Conservation (phyloP, 1,140 invertebrate genomes). For the Neodiprion fabricii region DNA sequence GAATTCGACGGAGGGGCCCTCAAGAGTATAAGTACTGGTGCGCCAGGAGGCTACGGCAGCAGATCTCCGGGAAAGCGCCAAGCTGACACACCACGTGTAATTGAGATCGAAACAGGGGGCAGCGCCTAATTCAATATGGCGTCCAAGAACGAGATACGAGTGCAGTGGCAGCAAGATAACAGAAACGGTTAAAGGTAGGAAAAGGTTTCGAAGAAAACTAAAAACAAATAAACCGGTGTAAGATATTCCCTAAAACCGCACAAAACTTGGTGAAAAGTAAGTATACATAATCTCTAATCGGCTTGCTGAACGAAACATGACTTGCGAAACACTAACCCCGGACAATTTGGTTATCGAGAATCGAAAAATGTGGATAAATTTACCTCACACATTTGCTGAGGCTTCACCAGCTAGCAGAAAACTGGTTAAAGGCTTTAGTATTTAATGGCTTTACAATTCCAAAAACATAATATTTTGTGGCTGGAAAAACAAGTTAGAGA, state of each 20-base stretch:
- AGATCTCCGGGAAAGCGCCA: no score
- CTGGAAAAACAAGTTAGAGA: not conserved
- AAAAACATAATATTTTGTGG: not conserved
- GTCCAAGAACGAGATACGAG: not conserved
- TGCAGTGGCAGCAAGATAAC: not conserved
- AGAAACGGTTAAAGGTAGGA: not conserved
- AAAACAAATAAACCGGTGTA: not conserved
- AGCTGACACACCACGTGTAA: not conserved
- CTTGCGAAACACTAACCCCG: not conserved
- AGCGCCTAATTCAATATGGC: not conserved
- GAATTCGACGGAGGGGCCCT: no score
- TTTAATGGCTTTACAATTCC: not conserved
- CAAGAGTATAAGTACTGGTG: no score
- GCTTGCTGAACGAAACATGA: not conserved
- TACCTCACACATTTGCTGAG: not conserved
- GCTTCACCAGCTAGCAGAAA: not conserved
- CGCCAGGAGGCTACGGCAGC: no score
- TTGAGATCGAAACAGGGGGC: not conserved
- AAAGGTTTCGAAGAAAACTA: not conserved
- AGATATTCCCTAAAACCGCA: not conserved
- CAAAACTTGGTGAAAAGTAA: not conserved
- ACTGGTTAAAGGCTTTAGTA: not conserved
- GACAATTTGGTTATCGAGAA: not conserved
- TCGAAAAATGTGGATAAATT: not conserved
- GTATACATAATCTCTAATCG: not conserved